phyloP scores from a whole-genome alignment of 64 coral and sea anemone species.

The Montipora capricornis region DNA sequence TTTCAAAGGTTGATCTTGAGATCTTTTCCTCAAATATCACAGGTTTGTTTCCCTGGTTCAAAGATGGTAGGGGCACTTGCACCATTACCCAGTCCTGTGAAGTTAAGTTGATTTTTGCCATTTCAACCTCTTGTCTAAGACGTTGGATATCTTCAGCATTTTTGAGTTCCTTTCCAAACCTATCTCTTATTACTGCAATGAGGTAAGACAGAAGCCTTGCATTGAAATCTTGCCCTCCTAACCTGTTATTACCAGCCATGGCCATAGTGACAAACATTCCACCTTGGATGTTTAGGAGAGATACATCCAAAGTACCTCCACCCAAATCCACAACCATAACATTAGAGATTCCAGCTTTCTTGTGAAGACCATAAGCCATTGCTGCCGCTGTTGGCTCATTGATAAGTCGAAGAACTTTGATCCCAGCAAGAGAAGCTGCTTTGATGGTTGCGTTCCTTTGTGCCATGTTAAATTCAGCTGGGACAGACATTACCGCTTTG shows the following conservation, averaged over 20 bases:
- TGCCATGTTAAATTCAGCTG: slow-evolving; percentile 93
- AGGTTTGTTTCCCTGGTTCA: slow-evolving; percentile 73
- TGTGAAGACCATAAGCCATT: slow-evolving; percentile 95
- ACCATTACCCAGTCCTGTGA: slow-evolving; percentile 51
- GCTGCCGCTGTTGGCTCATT: slow-evolving; percentile 98
- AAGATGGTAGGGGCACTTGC: slow-evolving; percentile 68
- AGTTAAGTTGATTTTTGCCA: slow-evolving; percentile 94
- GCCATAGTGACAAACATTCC: slow-evolving; percentile 99
- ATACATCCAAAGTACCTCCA: slow-evolving; percentile 96
- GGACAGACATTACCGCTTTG: slow-evolving; percentile 97
- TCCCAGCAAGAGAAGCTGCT: slow-evolving; percentile 86
- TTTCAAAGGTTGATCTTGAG: slow-evolving; percentile 90
- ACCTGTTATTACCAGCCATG: slow-evolving; percentile 96
- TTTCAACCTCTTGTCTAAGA: slow-evolving; percentile 88
- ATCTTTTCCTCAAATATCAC: slow-evolving; percentile 84
- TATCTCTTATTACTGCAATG: slow-evolving; percentile 63
- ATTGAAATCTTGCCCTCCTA: slow-evolving; percentile 99
- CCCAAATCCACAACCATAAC: slow-evolving; percentile 97
- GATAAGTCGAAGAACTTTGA: slow-evolving; percentile 92
- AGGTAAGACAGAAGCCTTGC: slow-evolving; percentile 85
- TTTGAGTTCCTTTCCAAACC: slow-evolving; percentile 75
- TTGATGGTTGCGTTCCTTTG: slow-evolving; percentile 92
- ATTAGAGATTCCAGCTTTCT: slow-evolving; percentile 82
- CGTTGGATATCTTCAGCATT: slow-evolving; percentile 93
- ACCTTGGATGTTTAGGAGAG: slow-evolving; percentile 94